Conservation (phyloP, 2,888 invertebrate species). For the Tetheella fluctuosa region DNA sequence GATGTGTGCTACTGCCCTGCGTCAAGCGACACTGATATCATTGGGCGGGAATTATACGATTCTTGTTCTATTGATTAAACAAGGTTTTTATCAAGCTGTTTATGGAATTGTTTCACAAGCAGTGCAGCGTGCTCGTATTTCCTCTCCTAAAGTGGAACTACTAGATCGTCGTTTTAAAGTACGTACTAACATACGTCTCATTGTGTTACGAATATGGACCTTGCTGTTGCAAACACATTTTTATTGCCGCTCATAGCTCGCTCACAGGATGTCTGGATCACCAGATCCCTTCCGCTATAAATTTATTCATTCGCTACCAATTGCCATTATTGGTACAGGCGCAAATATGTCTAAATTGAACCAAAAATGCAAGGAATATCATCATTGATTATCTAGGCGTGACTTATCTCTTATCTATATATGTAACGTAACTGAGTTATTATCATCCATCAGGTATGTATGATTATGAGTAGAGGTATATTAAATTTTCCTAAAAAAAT, state of each 20-base stretch:
- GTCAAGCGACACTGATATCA: constrained; percentile 28
- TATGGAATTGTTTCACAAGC: constrained; percentile 28
- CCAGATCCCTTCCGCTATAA: constrained; percentile 53
- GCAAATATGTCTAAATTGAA: constrained; percentile 16
- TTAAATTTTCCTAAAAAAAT: too few species aligned
- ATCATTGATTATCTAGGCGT: constrained; percentile 37
- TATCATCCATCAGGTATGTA: constrained; percentile 6
- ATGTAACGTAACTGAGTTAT: constrained; percentile 19
- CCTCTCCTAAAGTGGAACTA: constrained; percentile 42
- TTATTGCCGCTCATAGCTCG: constrained; percentile 35
- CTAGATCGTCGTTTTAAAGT: constrained; percentile 30
- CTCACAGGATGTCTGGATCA: constrained; percentile 61
- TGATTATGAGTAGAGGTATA: too few species aligned
- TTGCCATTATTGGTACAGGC: constrained; percentile 26
- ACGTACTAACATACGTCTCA: constrained; percentile 31
- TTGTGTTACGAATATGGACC: constrained; percentile 45
- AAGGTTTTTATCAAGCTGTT: constrained; percentile 38
- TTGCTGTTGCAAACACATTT: constrained; percentile 34
- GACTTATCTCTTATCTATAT: constrained; percentile 45
- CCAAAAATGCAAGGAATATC: constrained; percentile 34
- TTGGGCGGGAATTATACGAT: constrained; percentile 32
- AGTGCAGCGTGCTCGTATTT: constrained; percentile 36
- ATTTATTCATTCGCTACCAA: constrained; percentile 37
- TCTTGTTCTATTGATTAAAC: constrained; percentile 23
- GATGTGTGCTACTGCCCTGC: too few species aligned